Conservation (phyloP, 92 coral and sea anemone genomes). For the Pocillopora meandrina region DNA sequence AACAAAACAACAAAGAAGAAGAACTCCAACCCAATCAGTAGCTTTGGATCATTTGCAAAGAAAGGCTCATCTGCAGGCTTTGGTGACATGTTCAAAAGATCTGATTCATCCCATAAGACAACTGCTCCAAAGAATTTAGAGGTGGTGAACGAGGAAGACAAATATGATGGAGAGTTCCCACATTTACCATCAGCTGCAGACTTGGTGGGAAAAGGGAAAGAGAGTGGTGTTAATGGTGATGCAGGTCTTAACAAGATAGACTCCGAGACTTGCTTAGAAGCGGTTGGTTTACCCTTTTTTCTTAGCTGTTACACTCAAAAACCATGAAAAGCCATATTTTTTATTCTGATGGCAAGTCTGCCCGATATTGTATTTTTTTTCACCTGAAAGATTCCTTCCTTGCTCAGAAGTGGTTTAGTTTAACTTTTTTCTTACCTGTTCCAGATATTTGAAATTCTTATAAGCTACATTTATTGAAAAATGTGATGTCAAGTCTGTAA, state of each 20-base stretch:
- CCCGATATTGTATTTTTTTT: neutral
- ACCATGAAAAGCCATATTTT: no score
- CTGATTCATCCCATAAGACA: slow-evolving; percentile 31
- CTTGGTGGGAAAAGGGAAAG: slow-evolving; percentile 70
- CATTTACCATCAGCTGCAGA: slow-evolving; percentile 96
- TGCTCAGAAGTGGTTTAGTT: neutral
- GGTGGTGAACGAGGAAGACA: slow-evolving; percentile 52
- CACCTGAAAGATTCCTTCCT: neutral
- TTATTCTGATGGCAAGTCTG: neutral
- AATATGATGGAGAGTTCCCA: slow-evolving; percentile 59
- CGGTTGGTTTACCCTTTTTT: slow-evolving; percentile 32
- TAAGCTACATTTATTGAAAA: no score
- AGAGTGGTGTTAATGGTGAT: slow-evolving; percentile 41
- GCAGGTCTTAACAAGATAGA: slow-evolving; percentile 10
- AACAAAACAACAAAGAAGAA: slow-evolving; percentile 58
- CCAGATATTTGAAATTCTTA: no score
- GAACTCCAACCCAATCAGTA: slow-evolving; percentile 56
- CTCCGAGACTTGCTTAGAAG: slow-evolving; percentile 51
- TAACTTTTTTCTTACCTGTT: neutral
- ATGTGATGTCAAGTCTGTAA: no score
- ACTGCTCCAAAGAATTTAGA: slow-evolving; percentile 67
- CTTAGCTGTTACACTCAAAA: neutral
- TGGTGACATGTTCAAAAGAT: slow-evolving; percentile 22
- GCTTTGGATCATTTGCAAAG: slow-evolving; percentile 46
- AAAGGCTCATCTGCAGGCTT: slow-evolving; percentile 55